Conservation (phyloP, 2,888 invertebrate genomes). For the Conomelus anceps region DNA sequence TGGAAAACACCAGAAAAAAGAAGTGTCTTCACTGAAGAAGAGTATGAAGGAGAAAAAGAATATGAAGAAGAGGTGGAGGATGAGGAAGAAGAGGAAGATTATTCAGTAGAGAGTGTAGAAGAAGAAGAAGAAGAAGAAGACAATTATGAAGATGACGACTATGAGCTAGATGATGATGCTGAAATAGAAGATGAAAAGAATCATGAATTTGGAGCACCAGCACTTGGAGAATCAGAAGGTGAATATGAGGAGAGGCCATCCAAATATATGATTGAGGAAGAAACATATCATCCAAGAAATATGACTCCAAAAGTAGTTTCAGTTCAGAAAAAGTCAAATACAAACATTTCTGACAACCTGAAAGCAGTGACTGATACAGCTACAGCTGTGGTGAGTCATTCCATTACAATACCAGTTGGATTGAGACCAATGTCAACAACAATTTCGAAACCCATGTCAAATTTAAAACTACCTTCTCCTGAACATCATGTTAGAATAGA, state of each 20-base stretch:
- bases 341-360: not conserved
- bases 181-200: slow-evolving; percentile 29
- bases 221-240: slow-evolving; percentile 21
- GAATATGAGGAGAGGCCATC: slow-evolving; percentile 26
- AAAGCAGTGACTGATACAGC: not conserved
- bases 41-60: slow-evolving; percentile 40
- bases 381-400: slow-evolving; percentile 1
- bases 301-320: slow-evolving; percentile 38
- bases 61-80: slow-evolving; percentile 37
- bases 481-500: not conserved
- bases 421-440: not conserved
- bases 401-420: not conserved
- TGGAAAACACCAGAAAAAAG: slow-evolving; percentile 4
- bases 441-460: not conserved
- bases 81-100: slow-evolving; percentile 35
- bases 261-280: slow-evolving; percentile 45
- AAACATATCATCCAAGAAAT: slow-evolving; percentile 61
- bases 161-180: slow-evolving; percentile 37
- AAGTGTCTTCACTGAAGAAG: slow-evolving; percentile 26
- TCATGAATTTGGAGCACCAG: slow-evolving; percentile 22
- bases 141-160: slow-evolving; percentile 39
- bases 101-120: slow-evolving; percentile 30
- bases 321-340: not conserved
- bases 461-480: not conserved
- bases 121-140: slow-evolving; percentile 30